Evolutionary conservation across 1,140 invertebrate species (phyloP), one percentile per base, ranked within the genome.

Genomic region (Akabosia matsudoensis): DNA sequence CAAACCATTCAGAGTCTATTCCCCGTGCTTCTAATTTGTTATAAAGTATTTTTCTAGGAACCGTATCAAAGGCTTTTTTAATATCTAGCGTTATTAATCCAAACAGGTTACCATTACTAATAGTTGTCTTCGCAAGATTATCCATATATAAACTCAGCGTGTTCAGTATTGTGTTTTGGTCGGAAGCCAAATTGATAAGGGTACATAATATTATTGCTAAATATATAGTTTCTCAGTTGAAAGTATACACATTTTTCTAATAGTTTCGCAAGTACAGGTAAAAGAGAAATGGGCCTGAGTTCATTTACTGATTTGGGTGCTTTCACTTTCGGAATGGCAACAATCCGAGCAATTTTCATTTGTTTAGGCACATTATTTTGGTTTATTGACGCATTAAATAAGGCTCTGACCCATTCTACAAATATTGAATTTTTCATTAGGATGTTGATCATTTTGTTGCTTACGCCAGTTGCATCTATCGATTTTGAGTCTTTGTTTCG

Each of bases 61-160:
- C 30, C 4, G 14, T 70, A 18, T 78, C 76, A 70, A 70, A 77
- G 1, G 76, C 76, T 54, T 78, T 78, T 2, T 22, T 24, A 1
- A 78, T 13, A 45, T 78, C 76, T 3, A 78, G 31, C 2, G 76
- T 34, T 24, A 78, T 0, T 0, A 72, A 2, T 30, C 26, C 61
- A 30, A 1, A 28, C 3, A 30, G 13, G 28, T 31, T 28, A 10
- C 61, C 24, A 30, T 10, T 7, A 7, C n/a, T 3, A 61, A 67
- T 3, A 30, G 30, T n/a, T 4, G 3, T 10, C 22, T 31, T 28
- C 14, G 22, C n/a, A 16, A 14, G 28, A 31, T 67, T 67, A 16
- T 30, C 2, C 10, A 30, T 10, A 67, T n/a, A 30, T 1, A 31
- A 67, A 30, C 22, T 67, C 26, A 67, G 7, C 24, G 14, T 67